A percentile compares a stretch with the other conserved stretches of the same genome.
Conservation (phyloP, 2,888 invertebrate species). For the Agrilus mali region DNA sequence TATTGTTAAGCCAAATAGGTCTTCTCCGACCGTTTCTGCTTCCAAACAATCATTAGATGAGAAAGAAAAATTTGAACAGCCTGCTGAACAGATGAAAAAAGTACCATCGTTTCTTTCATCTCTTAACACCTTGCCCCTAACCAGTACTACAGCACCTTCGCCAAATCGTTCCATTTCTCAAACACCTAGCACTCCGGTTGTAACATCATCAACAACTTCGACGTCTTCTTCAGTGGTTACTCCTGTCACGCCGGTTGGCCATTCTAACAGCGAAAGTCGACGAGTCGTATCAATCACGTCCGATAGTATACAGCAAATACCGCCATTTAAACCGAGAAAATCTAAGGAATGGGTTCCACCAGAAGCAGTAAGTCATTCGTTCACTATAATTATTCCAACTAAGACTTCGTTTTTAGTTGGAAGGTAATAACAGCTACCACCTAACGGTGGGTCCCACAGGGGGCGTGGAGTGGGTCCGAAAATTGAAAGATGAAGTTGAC, state of each 20-base stretch:
- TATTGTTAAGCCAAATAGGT: no score
- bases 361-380: slow-evolving; percentile 21
- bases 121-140: background rate
- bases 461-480: slow-evolving; percentile 54
- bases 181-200: slow-evolving; percentile 6
- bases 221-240: slow-evolving; percentile 21
- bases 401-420: slow-evolving; percentile 3
- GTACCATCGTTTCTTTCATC: background rate
- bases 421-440: slow-evolving; percentile 32
- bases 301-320: slow-evolving; percentile 37
- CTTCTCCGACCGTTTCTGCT: no score
- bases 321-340: slow-evolving; percentile 42
- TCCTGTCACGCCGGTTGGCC: slow-evolving; percentile 37
- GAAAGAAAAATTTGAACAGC: no score
- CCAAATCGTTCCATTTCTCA: no score
- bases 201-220: slow-evolving; percentile 9
- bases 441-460: slow-evolving; percentile 48
- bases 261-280: slow-evolving; percentile 13
- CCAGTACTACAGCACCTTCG: no score
- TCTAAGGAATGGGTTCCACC: slow-evolving; percentile 40
- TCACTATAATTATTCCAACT: no score
- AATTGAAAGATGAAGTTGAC: slow-evolving; percentile 42
- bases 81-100: no score
- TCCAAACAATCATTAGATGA: no score
- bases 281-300: slow-evolving; percentile 26